Conservation (phyloP, 2,113 vertebrate species). For the human region GRCh38 chr18:72899501-72900000, state of each 20-base stretch:
- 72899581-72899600: rapidly evolving
- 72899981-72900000: not conserved
- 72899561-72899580: too few relatives aligned
- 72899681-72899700: not conserved
- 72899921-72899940: not conserved
- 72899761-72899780: too few relatives aligned
- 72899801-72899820: too few relatives aligned
- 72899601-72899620: not conserved
- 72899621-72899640: not conserved
- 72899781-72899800: not conserved
- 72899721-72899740: not conserved
- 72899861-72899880: not conserved
- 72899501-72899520: not conserved
- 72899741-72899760: not conserved
- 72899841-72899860: not conserved
- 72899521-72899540: not conserved
- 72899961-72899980: not conserved
- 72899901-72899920: not conserved
- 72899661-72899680: not conserved
- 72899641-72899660: not conserved
- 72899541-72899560: not conserved
- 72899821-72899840: not conserved
- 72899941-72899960: not conserved
- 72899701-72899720: not conserved
- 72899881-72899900: not conserved